Conservation (phyloP, 2,888 invertebrate species). For the Melinaea menophilus region DNA sequence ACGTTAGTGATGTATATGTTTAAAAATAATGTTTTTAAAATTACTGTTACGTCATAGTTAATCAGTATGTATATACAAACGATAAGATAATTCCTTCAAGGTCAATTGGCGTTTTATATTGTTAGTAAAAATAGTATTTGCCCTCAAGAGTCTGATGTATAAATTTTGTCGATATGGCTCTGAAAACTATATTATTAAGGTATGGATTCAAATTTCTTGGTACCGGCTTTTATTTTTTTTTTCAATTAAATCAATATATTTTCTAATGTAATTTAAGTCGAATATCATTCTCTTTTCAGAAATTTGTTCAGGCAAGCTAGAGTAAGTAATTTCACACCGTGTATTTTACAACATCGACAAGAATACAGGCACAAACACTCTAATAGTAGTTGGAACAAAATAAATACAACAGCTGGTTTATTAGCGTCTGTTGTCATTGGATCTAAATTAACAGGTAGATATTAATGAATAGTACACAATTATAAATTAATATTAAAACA, state of each 20-base stretch:
- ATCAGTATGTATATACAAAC: conserved; percentile 17
- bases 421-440: conserved; percentile 55
- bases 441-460: conserved; percentile 46
- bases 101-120: conserved; percentile 8
- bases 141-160: background rate
- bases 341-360: conserved; percentile 37
- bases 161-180: conserved; percentile 36
- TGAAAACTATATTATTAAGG: conserved; percentile 41
- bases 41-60: conserved; percentile 10
- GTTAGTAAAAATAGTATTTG: background rate
- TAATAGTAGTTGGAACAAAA: conserved; percentile 33
- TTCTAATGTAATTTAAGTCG: background rate
- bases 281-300: conserved; percentile 35
- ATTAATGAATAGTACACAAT: background rate
- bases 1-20: no score
- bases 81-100: conserved; percentile 13
- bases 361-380: conserved; percentile 34
- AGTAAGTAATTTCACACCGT: conserved; percentile 37
- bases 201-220: conserved; percentile 21
- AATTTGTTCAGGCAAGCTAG: conserved; percentile 42
- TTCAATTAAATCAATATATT: no score
- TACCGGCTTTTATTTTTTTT: no score
- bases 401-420: conserved; percentile 38
- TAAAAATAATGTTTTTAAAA: background rate
- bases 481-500: no score